Conservation (phyloP, 2,888 invertebrate species). For the Asteroscopus sphinx region DNA sequence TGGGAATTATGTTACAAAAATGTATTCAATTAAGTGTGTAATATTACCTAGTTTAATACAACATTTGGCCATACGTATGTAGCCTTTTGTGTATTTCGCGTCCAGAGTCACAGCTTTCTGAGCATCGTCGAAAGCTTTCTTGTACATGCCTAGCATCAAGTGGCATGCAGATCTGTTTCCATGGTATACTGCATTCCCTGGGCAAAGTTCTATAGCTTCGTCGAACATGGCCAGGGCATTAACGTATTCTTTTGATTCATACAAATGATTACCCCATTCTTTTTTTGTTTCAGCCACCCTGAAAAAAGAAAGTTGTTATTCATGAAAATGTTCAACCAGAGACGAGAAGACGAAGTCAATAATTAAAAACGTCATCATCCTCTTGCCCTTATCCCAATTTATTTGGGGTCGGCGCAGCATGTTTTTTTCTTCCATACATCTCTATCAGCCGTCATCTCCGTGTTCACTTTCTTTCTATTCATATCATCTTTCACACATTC, state of each 20-base stretch:
- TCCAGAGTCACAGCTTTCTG: constrained; percentile 94
- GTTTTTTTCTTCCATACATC: no score
- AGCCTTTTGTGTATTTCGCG: constrained; percentile 94
- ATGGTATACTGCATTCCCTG: constrained; percentile 95
- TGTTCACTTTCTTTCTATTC: no score
- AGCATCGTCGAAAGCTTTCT: constrained; percentile 95
- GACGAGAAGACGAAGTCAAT: no score
- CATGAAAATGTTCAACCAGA: no score
- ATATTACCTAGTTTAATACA: constrained; percentile 92
- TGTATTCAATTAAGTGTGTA: no score
- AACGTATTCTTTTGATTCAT: constrained; percentile 96
- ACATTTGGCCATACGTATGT: constrained; percentile 95
- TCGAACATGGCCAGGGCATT: constrained; percentile 95
- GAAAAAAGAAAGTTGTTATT: constrained; percentile 35
- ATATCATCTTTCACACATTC: no score
- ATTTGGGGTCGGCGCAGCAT: no score
- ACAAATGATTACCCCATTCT: constrained; percentile 96
- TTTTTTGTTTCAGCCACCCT: constrained; percentile 96
- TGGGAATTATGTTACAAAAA: no score
- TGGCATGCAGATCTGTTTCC: constrained; percentile 98
- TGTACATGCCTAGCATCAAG: constrained; percentile 96
- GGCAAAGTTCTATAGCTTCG: constrained; percentile 96
- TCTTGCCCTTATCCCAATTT: no score
- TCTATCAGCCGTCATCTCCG: no score
- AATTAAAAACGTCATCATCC: no score